Base-by-base conservation (phyloP, 2,113 vertebrate species). In the Columbina picui region DNA sequence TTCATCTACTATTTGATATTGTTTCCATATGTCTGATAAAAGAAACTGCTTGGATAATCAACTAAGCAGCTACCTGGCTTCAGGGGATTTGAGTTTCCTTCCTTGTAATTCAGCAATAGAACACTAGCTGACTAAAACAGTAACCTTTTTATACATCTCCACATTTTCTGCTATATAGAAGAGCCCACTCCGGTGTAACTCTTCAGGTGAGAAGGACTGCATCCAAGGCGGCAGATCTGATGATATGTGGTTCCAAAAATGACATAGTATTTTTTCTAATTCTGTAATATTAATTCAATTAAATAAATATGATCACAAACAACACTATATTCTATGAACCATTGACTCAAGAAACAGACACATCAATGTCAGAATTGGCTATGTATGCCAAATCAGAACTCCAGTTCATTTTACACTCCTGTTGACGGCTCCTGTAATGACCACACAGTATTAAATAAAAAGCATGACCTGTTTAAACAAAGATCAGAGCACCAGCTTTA, bases 401-500 rank as follows among this genome's bases (percentile, higher is more conserved):
- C 87, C 59, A 84, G 34, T 68, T 59, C 14, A 13, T 89, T 92
- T 93, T 71, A 59, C 89, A 59, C 47, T 83, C 64, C 76, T 64
- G 39, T 65, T 94, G 84, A 77, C 75, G 83, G 84, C 27, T 85
- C 49, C 67, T 81, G 57, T 53, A 87, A 83, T 32, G 27, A 96
- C 76, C 70, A 91, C 12, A 14, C 53, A 86, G 69, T 47, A 67
- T 89, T 90, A 92, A 96, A 91, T 64, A 86, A 97, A 94, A 95
- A 78, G 3, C 67, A 93, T 81, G 83, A 94, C 83, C 84, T 94
- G 91, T 87, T 94, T 94, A 88, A 94, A 94, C 52, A 94, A 84
- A 95, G 88, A 97, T 94, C 85, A 92, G 85, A 95, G 85, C 12
- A 1, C 49, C 36, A 81, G 80, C 60, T 90, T 89, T 78, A 92